These are phyloP conservation scores for Papilio aristodemus DNA, from an alignment of 1,140 invertebrate species.

Conservation along the genomic window DNA sequence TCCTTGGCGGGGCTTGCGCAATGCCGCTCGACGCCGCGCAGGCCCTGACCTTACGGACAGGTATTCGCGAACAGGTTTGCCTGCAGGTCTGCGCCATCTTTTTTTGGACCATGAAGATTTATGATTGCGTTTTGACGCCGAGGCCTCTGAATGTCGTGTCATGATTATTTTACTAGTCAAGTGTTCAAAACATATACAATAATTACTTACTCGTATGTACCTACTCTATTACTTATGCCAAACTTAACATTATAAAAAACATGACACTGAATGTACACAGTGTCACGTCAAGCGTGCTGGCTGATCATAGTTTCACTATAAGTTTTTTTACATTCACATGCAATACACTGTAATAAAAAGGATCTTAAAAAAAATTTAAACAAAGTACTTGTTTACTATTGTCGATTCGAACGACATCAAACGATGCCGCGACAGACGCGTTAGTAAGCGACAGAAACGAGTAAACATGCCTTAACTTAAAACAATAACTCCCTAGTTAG, in stretches of 20 bases:
- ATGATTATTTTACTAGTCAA: neutral
- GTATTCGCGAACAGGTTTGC: slow-evolving; percentile 24
- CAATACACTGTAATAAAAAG: neutral
- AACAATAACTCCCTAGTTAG: neutral
- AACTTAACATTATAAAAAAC: too few relatives aligned
- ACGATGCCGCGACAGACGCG: neutral
- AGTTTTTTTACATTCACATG: too few relatives aligned
- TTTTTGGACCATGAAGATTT: slow-evolving; percentile 27
- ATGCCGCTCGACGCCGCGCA: slow-evolving; percentile 23
- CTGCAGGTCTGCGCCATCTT: slow-evolving; percentile 12
- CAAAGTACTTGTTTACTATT: neutral
- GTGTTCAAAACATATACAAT: neutral
- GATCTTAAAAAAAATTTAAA: neutral
- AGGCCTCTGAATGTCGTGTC: neutral
- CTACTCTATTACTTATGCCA: too few relatives aligned
- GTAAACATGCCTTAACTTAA: neutral
- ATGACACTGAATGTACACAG: too few relatives aligned
- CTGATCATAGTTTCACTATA: too few relatives aligned
- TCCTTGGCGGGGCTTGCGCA: slow-evolving; percentile 29
- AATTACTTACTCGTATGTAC: neutral
- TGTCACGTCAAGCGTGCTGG: too few relatives aligned
- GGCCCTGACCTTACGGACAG: slow-evolving; percentile 30
- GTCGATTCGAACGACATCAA: neutral
- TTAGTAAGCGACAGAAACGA: neutral
- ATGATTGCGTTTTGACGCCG: slow-evolving; percentile 7